Base-by-base conservation (phyloP, 2,113 vertebrate species). In the Petroica traversi region DNA sequence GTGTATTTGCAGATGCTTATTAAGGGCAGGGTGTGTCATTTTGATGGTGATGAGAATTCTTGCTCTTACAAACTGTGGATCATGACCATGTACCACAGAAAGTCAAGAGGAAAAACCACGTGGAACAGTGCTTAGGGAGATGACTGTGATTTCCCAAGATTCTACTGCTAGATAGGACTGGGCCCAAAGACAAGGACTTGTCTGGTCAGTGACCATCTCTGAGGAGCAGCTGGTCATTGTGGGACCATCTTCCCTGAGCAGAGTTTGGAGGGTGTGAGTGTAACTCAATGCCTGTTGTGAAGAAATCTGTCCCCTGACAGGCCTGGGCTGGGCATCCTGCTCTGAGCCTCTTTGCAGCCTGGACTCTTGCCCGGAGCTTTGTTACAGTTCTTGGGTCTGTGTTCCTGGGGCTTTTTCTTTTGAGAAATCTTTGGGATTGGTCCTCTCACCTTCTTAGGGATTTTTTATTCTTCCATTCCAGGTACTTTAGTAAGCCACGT, bases 401-500 rank as follows among this genome's bases (percentile, higher is more conserved):
- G 25, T 38, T 96, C 45, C n/a, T 82, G 74, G 22, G 40, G 33
- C 12, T 40, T 89, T 75, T 77, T 41, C 41, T 41, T 40, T 89
- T 0, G 0, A 73, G 22, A 57, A 73, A 11, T 61, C 5, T 57
- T 88, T 41, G 22, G 6, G 1, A 74, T 77, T 43, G 40, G 31
- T 25, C 29, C 19, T 69, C 12, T 78, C 13, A 38, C 20, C n/a
- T n/a, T n/a, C n/a, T n/a, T n/a, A n/a, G n/a, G 28, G 61, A 33
- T 28, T 80, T 24, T 81, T 31, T 48, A 11, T 85, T 96, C 66
- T 87, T 41, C 86, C 41, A 12, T 62, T 45, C 12, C 78, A 99
- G 99, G 99, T 67, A 96, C 96, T 43, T 98, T 99, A 45, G 98
- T 99, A 59, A 99, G 99, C 91, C 98, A 99, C 0, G 99, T 99